Percentiles rank a stretch among this genome's conserved stretches.
phyloP scores from a whole-genome alignment of 2,113 vertebrate genomes.

The Patagioenas fasciata region DNA sequence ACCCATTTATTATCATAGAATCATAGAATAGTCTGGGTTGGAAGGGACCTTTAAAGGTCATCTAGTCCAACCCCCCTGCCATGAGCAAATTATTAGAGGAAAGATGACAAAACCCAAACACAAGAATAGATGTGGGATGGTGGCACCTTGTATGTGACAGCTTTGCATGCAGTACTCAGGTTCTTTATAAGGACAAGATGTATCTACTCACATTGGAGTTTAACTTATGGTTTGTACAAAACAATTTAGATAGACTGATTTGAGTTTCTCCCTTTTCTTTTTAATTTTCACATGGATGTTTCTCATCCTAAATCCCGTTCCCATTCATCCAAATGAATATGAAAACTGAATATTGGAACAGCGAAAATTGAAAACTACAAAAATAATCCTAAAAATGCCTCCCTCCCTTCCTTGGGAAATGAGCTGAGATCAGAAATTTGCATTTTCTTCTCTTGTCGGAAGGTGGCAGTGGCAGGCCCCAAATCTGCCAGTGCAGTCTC shows the following conservation, averaged over 20 bases:
- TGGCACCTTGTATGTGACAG: fast-evolving
- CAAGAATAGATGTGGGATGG: fast-evolving
- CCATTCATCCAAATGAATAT: fast-evolving
- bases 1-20: fast-evolving
- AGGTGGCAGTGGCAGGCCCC: slow-evolving; percentile 31
- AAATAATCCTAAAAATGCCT: not conserved
- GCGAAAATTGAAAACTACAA: fast-evolving
- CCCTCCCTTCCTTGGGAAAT: not conserved
- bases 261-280: not conserved
- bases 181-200: not conserved
- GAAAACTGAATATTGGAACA: fast-evolving
- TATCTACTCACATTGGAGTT: not conserved
- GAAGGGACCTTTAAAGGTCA: too few relatives aligned
- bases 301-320: not conserved
- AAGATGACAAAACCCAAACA: not conserved
- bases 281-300: not conserved
- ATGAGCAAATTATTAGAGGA: not conserved
- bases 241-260: too few relatives aligned
- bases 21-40: too few relatives aligned
- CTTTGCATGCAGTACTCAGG: not conserved
- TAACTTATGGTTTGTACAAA: not conserved
- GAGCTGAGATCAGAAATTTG: not conserved
- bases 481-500: fast-evolving
- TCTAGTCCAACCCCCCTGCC: too few relatives aligned
- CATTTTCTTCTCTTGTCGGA: not conserved